Evolutionary conservation across 2,113 vertebrate genomes (phyloP), one percentile per base, ranked within the genome.

Genomic region (Anser cygnoides): DNA sequence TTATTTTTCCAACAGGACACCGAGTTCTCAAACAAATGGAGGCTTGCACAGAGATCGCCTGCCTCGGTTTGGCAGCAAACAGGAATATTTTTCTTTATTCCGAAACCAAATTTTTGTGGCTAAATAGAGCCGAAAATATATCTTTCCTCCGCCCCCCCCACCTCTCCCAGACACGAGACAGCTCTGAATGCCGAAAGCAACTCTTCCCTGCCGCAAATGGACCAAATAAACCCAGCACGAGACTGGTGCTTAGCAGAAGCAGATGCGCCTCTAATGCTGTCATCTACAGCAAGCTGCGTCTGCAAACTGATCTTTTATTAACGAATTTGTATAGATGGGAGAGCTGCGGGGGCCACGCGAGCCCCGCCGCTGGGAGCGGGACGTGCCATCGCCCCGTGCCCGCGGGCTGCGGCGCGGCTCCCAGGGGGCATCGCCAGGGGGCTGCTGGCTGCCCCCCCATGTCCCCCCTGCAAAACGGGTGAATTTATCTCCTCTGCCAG

Each of bases 171-270:
- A 93, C 94, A 73, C 5, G 23, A 94, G 89, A 82, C 85, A 73
- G 82, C 92, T 66, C 93, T 63, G 77, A 74, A 70, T 19, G 71
- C 89, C 0, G 70, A 92, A 87, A 85, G 91, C 87, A 50, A 39
- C 74, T 35, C 74, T 89, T 59, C 93, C 78, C 74, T 0, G 13
- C 89, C 31, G 4, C 89, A 84, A 91, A 89, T 5, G 78, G 81
- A 67, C 86, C 95, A 76, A 92, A 95, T n/a, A 94, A 96, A 87
- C 81, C 77, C 96, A 96, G 90, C 90, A 96, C 31, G 41, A 95
- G 87, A 85, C 54, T 29, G 77, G 73, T 54, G 90, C 58, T 97
- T 67, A 82, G 87, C 55, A 87, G 87, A 94, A 95, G 74, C 92
- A 22, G 26, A 83, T 79, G 91, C 7, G 28, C 50, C 74, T 80